phyloP scores from a whole-genome alignment of 2,113 vertebrate species.

The Oenanthe oenanthe region DNA sequence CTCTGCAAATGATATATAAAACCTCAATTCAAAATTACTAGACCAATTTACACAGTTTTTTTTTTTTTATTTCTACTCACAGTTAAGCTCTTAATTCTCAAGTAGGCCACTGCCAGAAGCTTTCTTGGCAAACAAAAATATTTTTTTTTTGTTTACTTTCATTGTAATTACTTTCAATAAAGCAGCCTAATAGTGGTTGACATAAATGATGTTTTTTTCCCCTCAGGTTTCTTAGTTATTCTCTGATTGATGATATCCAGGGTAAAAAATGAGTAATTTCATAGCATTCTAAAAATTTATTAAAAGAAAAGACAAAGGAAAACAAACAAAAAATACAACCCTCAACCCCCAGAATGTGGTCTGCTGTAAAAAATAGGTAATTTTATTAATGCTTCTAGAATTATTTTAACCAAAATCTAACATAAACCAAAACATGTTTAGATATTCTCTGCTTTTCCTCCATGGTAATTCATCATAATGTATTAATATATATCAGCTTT shows the following conservation, averaged over 20 bases:
- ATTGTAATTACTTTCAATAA: not conserved
- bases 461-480: not conserved
- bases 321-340: not conserved
- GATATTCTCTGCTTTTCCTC: not conserved
- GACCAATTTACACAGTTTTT: not conserved
- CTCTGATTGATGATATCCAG: not conserved
- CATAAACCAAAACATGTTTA: not conserved
- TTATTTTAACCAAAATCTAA: not conserved
- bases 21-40: not conserved
- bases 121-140: not conserved
- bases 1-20: not conserved
- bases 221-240: not conserved
- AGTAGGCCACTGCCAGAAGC: not conserved
- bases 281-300: not conserved
- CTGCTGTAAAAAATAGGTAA: not conserved
- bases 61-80: not conserved
- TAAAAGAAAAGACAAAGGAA: not conserved
- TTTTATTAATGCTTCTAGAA: not conserved
- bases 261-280: not conserved
- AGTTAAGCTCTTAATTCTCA: not conserved
- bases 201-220: not conserved
- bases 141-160: not conserved
- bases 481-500: constrained; percentile 38
- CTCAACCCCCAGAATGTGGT: not conserved
- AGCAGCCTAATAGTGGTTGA: not conserved